Evolutionary conservation across 2,888 invertebrate species (phyloP), one percentile per base, ranked within the genome.

Genomic region (Idaea biselata): DNA sequence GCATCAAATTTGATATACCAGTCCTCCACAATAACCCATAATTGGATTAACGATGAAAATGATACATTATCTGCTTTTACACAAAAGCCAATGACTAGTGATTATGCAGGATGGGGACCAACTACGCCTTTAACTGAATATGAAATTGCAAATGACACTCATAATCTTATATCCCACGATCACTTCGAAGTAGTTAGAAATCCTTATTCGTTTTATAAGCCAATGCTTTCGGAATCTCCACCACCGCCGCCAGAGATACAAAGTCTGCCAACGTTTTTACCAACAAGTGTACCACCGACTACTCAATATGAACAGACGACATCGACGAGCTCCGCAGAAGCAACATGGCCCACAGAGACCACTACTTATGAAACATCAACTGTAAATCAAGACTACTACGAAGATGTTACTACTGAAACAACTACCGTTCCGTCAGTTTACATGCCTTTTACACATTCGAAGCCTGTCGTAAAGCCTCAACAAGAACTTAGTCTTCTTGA

Each of bases 1-100:
- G 93, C 94, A 79, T 91, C 95, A 1, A 95, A 95, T 78, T 85
- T 95, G 63, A 93, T 95, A 61, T 95, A 94, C 73, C 95, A 95
- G 70, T 94, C 95, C 11, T 95, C 94, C 55, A 93, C 93, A 55
- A 83, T 89, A 5, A 89, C 81, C 68, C 87, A 92, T 62, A 92
- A 93, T 64, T 93, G 93, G 93, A 81, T 86, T 63, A 74, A 77
- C 7, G 75, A 83, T 61, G 68, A 70, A 33, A 88, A 87, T 74
- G 78, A 86, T 64, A 87, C 88, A 11, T 82, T 83, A 67, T 44
- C 44, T 44, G 44, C 11, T 14, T 44, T 14, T 44, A 63, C 77
- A 31, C 68, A 79, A 53, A 72, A 79, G 61, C 77, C 82, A 8
- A 87, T 91, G 6, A 91, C 86, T 65, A 91, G 88, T 68, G 92